These are phyloP conservation scores for Bos indicus DNA, from an alignment of 2,113 vertebrate genomes.

Conservation along the genomic window DNA sequence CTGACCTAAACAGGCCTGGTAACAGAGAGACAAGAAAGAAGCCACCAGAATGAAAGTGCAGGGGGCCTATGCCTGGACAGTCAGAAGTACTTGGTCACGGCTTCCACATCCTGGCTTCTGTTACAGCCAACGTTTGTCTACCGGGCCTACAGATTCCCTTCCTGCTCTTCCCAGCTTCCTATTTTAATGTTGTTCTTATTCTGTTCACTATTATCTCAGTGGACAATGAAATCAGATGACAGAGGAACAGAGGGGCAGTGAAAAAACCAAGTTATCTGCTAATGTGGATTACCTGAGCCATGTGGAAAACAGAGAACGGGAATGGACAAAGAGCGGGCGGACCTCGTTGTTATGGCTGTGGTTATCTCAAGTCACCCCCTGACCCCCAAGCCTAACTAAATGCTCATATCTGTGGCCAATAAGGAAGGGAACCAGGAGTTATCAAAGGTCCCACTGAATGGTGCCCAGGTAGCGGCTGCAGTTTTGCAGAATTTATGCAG, in stretches of 20 bases:
- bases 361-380: background rate
- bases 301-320: conserved; percentile 11
- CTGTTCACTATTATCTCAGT: background rate
- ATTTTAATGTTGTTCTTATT: conserved; percentile 43
- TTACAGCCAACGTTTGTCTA: conserved; percentile 45
- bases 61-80: background rate
- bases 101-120: conserved; percentile 24
- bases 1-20: background rate
- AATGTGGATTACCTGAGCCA: conserved; percentile 40
- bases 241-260: background rate
- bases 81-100: background rate
- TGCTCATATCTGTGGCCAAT: background rate
- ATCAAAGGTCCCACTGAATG: background rate
- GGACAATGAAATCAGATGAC: conserved; percentile 40
- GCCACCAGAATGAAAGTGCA: background rate
- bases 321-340: background rate
- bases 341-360: background rate
- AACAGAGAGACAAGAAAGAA: background rate
- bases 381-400: background rate
- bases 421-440: background rate
- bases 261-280: conserved; percentile 20
- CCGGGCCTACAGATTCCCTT: background rate
- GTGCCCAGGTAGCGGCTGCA: background rate
- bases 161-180: conserved; percentile 49
- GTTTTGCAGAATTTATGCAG: background rate